Percentiles rank a stretch among this genome's conserved stretches.
Conservation (phyloP, 2,113 vertebrate genomes). For the Chrysochloris asiatica region DNA sequence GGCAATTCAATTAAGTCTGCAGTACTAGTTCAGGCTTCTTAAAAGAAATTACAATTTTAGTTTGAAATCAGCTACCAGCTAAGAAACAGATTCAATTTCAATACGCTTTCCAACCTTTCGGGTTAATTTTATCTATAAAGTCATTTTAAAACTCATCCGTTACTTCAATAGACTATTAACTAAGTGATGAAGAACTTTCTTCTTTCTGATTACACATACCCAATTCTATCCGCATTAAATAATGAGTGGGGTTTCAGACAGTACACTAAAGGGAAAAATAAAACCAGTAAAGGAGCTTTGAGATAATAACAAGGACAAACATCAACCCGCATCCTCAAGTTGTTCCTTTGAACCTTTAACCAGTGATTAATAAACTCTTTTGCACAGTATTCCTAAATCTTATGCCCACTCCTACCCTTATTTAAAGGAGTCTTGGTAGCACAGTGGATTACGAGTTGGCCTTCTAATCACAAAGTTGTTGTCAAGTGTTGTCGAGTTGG, state of each 20-base stretch:
- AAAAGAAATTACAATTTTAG: background rate
- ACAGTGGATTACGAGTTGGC: too few relatives aligned
- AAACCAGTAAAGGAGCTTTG: conserved; percentile 4
- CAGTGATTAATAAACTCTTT: conserved; percentile 1
- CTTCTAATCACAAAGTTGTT: too few relatives aligned
- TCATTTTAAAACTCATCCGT: conserved; percentile 50
- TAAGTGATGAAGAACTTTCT: conserved; percentile 15
- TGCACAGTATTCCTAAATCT: background rate
- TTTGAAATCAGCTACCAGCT: conserved; percentile 37
- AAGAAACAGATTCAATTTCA: conserved; percentile 54
- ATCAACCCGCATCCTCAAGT: background rate
- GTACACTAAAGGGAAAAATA: conserved; percentile 48
- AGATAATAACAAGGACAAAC: background rate
- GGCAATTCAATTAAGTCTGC: conserved; percentile 53
- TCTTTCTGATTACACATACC: conserved; percentile 37
- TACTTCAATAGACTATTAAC: conserved; percentile 43
- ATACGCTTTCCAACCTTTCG: conserved; percentile 11
- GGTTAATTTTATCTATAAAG: conserved; percentile 55
- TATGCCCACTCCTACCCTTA: background rate
- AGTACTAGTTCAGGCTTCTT: conserved; percentile 23
- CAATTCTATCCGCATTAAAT: background rate
- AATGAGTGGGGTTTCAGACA: conserved; percentile 22
- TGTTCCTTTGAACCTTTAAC: conserved; percentile 27
- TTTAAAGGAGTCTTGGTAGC: too few relatives aligned
- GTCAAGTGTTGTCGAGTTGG: too few relatives aligned